These are phyloP conservation scores for Pseudococcus viburni DNA, from an alignment of 2,888 invertebrate genomes.

Conservation along the genomic window DNA sequence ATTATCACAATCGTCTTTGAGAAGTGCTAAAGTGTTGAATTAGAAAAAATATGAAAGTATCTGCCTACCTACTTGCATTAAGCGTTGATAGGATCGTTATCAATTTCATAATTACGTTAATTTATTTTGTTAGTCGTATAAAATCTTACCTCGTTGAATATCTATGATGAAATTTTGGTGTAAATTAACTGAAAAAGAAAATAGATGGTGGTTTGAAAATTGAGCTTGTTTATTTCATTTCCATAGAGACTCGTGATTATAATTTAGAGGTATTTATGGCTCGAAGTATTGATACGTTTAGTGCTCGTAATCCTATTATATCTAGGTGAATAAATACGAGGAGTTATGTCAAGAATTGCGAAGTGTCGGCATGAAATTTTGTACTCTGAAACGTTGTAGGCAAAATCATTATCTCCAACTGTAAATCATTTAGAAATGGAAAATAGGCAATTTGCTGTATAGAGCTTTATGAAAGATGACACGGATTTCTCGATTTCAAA, in stretches of 20 bases:
- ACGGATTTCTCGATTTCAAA: too few relatives aligned
- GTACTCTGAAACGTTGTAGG: too few relatives aligned
- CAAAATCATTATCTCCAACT: too few relatives aligned
- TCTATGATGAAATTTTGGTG: background rate
- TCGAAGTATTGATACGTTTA: too few relatives aligned
- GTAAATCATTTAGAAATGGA: too few relatives aligned
- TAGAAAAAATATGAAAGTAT: background rate
- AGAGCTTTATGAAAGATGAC: too few relatives aligned
- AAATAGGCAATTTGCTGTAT: too few relatives aligned
- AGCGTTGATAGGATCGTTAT: background rate
- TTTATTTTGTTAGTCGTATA: background rate
- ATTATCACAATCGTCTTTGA: background rate
- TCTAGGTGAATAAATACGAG: too few relatives aligned
- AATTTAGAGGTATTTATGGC: too few relatives aligned
- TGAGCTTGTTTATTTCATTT: constrained; percentile 32
- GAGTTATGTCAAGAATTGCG: too few relatives aligned
- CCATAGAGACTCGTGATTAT: constrained; percentile 27
- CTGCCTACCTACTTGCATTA: background rate
- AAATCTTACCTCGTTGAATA: background rate
- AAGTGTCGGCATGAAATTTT: too few relatives aligned
- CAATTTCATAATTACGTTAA: background rate
- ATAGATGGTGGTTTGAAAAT: background rate
- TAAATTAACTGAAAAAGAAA: background rate
- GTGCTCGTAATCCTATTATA: too few relatives aligned
- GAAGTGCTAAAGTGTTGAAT: background rate